Evolutionary conservation across 2,888 invertebrate genomes (phyloP).

Genomic region (Halocaridina rubra): DNA sequence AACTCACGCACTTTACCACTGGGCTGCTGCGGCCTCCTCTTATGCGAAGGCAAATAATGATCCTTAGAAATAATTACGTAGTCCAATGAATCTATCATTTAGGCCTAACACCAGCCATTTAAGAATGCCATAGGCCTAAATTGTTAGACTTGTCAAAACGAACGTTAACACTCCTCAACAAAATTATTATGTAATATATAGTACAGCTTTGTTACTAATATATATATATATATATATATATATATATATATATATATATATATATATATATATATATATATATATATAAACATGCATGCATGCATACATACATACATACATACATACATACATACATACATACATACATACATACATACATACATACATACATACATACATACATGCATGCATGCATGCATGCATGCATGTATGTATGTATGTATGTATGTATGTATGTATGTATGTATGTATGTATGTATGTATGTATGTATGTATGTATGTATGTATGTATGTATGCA

Average conservation of each 20-base stretch:
- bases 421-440: constrained; percentile 13
- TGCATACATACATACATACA: neutral
- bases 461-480: constrained; percentile 19
- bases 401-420: neutral
- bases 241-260: constrained; percentile 1
- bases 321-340: neutral
- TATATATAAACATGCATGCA: neutral
- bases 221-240: neutral
- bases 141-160: no score
- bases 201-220: no score
- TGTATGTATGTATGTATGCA: neutral
- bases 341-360: neutral
- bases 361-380: neutral
- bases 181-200: no score
- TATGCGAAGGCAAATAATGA: no score
- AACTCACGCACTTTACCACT: no score
- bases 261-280: constrained; percentile 3
- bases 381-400: neutral
- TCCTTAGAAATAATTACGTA: no score
- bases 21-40: no score
- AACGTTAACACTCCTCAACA: no score
- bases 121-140: no score
- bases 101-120: no score
- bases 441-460: constrained; percentile 27
- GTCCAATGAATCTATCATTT: no score